Base-by-base conservation (phyloP, 2,113 vertebrate genomes). In the Seriola quinqueradiata region DNA sequence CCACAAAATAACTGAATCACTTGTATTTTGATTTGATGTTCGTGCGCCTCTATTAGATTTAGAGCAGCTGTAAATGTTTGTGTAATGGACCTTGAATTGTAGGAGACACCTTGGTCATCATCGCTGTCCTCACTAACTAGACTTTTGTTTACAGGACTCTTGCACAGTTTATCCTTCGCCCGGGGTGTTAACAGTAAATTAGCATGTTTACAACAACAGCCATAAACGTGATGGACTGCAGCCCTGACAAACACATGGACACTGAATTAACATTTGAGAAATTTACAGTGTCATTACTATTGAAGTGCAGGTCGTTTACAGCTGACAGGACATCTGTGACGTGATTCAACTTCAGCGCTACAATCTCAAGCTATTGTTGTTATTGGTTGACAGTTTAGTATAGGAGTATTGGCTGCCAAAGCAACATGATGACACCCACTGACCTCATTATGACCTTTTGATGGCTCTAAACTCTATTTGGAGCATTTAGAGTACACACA, bases 171-270 rank as follows among this genome's bases (percentile, higher is more conserved):
- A 84, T 75, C 16, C 75, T 83, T 82, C 0, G 1, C 78, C 17
- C 48, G 0, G 59, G 76, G 82, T 71, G 64, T 81, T 81, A 82
- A 83, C 81, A 75, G 85, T 66, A 46, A 71, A 81, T 89, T 78
- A 86, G 67, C 70, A 84, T 77, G 66, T 85, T 85, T 81, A 88
- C 55, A 19, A 83, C 88, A 71, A 72, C 50, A 70, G 48, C 69
- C 59, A 46, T 87, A 68, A 88, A 84, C 0, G 5, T 86, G 80
- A 90, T 48, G 4, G 82, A 90, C 77, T 4, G 75, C 40, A 46
- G 57, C 72, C 58, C 72, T 60, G 75, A 85, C 75, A 60, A 32
- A 89, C 68, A 63, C 71, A 59, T 19, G 2, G 70, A 89, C 75
- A 65, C 23, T 1, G 19, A n/a, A 72, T 59, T 71, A 78, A 82